Conservation (phyloP, 2,113 vertebrate species). For the Melanerpes aurifrons region DNA sequence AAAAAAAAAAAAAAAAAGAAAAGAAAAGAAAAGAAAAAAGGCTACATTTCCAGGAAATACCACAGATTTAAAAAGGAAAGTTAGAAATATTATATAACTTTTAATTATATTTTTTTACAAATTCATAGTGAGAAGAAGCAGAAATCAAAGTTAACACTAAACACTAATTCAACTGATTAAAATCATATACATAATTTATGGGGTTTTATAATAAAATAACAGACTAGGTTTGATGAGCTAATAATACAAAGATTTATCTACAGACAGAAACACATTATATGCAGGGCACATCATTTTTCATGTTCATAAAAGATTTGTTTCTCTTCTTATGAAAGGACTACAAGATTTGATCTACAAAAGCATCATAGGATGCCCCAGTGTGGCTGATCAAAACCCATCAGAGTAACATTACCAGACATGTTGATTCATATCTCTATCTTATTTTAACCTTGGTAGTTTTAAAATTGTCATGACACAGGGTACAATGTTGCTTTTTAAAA, state of each 20-base stretch:
- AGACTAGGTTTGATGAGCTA: slow-evolving; percentile 10
- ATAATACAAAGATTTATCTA: slow-evolving; percentile 52
- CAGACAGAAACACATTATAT: slow-evolving; percentile 21
- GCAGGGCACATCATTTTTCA: not conserved
- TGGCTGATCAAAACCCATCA: slow-evolving; percentile 17
- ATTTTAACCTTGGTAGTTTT: slow-evolving; percentile 32
- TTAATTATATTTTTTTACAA: not conserved
- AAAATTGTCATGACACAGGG: not conserved
- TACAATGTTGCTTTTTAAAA: not conserved
- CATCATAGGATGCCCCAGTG: not conserved
- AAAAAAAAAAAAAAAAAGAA: slow-evolving; percentile 12
- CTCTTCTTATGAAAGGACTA: slow-evolving; percentile 10
- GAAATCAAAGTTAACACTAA: slow-evolving; percentile 25
- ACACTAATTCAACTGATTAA: slow-evolving; percentile 15
- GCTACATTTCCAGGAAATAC: not conserved
- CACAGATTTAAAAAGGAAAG: not conserved
- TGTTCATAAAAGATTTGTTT: slow-evolving; percentile 4
- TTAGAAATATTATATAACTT: not conserved
- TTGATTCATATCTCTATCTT: slow-evolving; percentile 12
- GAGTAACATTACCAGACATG: not conserved
- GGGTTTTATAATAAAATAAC: slow-evolving; percentile 34
- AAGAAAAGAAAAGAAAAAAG: slow-evolving; percentile 2
- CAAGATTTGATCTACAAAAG: slow-evolving; percentile 6
- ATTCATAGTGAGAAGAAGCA: not conserved
- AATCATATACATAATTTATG: slow-evolving; percentile 8